These are phyloP conservation scores for Poecilia latipinna DNA, from an alignment of 2,113 vertebrate species.

Conservation along the genomic window DNA sequence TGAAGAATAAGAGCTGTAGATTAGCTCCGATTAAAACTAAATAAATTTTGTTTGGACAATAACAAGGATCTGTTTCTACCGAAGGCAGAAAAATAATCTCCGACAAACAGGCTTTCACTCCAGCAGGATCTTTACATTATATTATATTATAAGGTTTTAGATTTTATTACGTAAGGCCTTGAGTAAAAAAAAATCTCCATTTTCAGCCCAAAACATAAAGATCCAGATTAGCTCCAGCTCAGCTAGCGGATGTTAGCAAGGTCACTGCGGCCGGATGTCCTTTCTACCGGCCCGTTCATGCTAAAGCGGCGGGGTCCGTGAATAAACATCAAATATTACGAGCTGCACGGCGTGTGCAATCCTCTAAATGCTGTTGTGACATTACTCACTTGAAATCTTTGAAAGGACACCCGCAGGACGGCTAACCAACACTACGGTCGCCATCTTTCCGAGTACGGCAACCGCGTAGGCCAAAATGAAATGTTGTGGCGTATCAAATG, in stretches of 20 bases:
- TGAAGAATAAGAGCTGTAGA: no score
- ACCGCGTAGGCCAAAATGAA: slow-evolving; percentile 37
- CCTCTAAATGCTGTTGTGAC: fast-evolving
- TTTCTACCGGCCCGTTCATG: fast-evolving
- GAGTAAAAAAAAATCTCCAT: not conserved
- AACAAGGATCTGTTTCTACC: no score
- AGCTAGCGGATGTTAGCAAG: slow-evolving; percentile 65
- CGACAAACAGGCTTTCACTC: no score
- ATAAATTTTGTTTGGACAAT: no score
- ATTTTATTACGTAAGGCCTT: not conserved
- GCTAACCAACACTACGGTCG: slow-evolving; percentile 69
- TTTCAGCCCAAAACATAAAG: not conserved
- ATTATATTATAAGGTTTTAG: no score
- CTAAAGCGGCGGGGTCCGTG: no score
- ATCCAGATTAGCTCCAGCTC: slow-evolving; percentile 1
- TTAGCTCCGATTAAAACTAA: no score
- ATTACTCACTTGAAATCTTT: slow-evolving; percentile 76
- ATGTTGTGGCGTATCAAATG: no score
- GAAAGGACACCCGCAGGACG: slow-evolving; percentile 82
- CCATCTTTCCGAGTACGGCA: slow-evolving; percentile 79
- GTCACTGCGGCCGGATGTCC: slow-evolving; percentile 40
- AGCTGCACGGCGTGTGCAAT: fast-evolving
- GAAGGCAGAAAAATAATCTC: no score
- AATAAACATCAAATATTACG: not conserved
- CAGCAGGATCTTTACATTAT: no score